Base-by-base conservation (phyloP, 2,113 vertebrate species). In the Scomber scombrus region DNA sequence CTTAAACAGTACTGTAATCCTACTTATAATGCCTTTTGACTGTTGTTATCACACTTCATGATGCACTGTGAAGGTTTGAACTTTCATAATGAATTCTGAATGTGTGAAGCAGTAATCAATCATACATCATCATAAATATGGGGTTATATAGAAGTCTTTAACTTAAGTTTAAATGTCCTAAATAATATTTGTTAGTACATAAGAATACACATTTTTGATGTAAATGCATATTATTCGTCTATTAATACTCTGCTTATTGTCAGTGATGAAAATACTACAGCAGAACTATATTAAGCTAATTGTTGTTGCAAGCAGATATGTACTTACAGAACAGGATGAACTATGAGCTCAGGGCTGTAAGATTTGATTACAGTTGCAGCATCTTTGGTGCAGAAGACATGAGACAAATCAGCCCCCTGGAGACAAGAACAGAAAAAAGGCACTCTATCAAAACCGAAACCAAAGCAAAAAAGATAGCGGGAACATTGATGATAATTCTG, bases 261-360 rank as follows among this genome's bases (percentile, higher is more conserved):
- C 16, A 49, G 15, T 1, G 31, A 34, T 34, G 31, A 34, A 49
- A 26, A 55, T 31, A 40, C 21, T 23, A 11, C 2, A 11, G 61
- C 51, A 51, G 13, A 43, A 19, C 29, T 0, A 13, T 55, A 14
- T 67, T 45, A 3, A 40, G 7, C 19, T 9, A 11, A 19, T 45
- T 56, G 45, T 10, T 34, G 29, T 12, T 51, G 2, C 23, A 8
- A 58, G 74, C 54, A 18, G 54, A 54, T 95, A 23, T 21, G 68
- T 68, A 97, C 98, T 99, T 95, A 99, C 98, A 99, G 95, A 52
- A 99, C 95, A 2, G 98, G 98, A 88, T 99, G 98, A 68, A 99
- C 98, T 19, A 99, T 99, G 88, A 99, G 96, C 90, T 99, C 97
- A 7, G 98, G 98, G 89, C 98, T 99, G 87, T 99, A 99, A 0